phyloP scores from a whole-genome alignment of 2,888 invertebrate genomes.

The Melipona beecheii region DNA sequence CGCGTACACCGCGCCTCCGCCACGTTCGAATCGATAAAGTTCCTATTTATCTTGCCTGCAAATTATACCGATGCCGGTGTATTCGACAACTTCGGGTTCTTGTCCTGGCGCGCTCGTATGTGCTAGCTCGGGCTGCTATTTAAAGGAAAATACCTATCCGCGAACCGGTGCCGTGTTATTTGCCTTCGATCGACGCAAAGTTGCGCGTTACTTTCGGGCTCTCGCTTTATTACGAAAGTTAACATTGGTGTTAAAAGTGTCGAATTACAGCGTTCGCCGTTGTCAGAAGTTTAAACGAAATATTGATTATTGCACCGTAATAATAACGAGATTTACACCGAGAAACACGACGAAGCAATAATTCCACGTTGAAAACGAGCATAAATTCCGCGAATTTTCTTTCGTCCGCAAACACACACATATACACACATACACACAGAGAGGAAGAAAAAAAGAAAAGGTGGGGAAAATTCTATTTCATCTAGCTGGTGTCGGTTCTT shows the following conservation, averaged over 20 bases:
- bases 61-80: conserved; percentile 47
- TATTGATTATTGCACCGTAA: too few relatives aligned
- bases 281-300: neutral
- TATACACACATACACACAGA: neutral
- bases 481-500: conserved; percentile 1
- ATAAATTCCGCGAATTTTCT: neutral
- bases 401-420: neutral
- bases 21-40: conserved; percentile 46
- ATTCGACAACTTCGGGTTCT: conserved; percentile 15
- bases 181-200: neutral
- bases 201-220: neutral
- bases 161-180: neutral
- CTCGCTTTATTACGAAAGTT: neutral
- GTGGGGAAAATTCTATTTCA: neutral
- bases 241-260: neutral
- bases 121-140: neutral
- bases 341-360: neutral
- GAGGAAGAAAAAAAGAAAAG: neutral
- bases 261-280: neutral
- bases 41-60: conserved; percentile 44
- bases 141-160: neutral
- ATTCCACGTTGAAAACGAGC: neutral
- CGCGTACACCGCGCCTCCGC: conserved; percentile 33
- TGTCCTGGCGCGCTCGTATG: neutral
- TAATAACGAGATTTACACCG: too few relatives aligned